Evolutionary conservation across 2,888 invertebrate species (phyloP), one percentile per base, ranked within the genome.

Genomic region (Tipula vernalis): DNA sequence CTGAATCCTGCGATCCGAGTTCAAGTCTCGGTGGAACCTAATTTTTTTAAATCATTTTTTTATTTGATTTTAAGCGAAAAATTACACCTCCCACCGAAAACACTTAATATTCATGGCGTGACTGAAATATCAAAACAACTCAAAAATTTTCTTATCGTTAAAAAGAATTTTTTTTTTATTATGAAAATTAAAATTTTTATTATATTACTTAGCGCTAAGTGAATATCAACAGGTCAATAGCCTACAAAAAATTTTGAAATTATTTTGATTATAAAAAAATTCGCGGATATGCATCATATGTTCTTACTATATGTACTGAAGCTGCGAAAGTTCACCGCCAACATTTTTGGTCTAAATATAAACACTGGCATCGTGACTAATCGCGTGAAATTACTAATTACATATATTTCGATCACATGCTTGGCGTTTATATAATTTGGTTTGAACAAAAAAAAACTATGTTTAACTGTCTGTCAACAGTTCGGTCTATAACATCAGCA

Each of bases 1-100:
- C 85, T 85, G 85, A 85, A 42, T 44, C 85, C 85, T 44, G 85
- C 44, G 85, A 85, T 85, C 85, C 85, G 85, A 85, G 85, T 85
- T 85, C 85, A 85, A 85, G 39, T 44, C 44, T 85, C 85, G 85
- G 85, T 85, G 85, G 85, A 85, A 85, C 85, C 85, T 85, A 5
- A 39, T 39, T 39, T 39, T 39, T 39, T 39, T 39, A 39, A 44
- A 44, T 10, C 3, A 44, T 41, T 41, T 41, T 44, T 44, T 10
- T 44, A 10, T 44, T 12, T 12, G 3, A 12, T 44, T 44, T 44
- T 44, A 44, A 44, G 8, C 10, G 10, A 12, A 0, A 4, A 44
- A 5, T 44, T 12, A 44, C 28, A 8, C 12, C 12, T 10, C 44
- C 6, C 44, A 44, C 44, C 10, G 0, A 28, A 28, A 28, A 51